These are phyloP conservation scores for Deilephila porcellus DNA, from an alignment of 2,888 invertebrate genomes.

Conservation along the genomic window DNA sequence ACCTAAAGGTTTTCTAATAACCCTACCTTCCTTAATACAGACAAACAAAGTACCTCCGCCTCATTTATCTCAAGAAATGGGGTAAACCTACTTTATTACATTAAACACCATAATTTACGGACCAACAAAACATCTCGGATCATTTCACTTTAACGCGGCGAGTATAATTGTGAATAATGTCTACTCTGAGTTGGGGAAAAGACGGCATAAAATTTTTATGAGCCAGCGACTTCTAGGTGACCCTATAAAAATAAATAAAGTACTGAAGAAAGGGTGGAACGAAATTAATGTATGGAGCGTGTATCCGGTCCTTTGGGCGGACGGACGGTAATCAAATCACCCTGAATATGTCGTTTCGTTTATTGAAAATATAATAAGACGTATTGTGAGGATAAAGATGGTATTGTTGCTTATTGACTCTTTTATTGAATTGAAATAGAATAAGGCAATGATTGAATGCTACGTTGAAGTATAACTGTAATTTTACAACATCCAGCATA, in stretches of 20 bases:
- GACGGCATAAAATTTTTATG: conserved; percentile 24
- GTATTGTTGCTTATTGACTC: neutral
- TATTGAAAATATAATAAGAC: conserved; percentile 21
- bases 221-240: conserved; percentile 12
- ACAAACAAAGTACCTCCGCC: neutral
- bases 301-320: conserved; percentile 3
- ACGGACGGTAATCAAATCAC: conserved; percentile 12
- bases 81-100: conserved; percentile 51
- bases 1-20: neutral
- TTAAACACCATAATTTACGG: conserved; percentile 53
- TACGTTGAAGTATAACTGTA: no score
- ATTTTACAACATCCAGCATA: no score
- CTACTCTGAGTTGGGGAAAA: neutral
- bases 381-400: conserved; percentile 3
- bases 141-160: conserved; percentile 46
- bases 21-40: neutral
- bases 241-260: conserved; percentile 22
- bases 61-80: conserved; percentile 47
- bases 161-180: conserved; percentile 49
- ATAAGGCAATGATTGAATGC: no score
- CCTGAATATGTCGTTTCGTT: conserved; percentile 15
- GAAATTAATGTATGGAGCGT: conserved; percentile 22
- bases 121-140: conserved; percentile 43
- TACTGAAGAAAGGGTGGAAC: conserved; percentile 13
- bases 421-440: neutral